These are phyloP conservation scores for Theonella swinhoei DNA, from an alignment of 37 sponge, comb jelly and placozoan species.

Conservation along the genomic window DNA sequence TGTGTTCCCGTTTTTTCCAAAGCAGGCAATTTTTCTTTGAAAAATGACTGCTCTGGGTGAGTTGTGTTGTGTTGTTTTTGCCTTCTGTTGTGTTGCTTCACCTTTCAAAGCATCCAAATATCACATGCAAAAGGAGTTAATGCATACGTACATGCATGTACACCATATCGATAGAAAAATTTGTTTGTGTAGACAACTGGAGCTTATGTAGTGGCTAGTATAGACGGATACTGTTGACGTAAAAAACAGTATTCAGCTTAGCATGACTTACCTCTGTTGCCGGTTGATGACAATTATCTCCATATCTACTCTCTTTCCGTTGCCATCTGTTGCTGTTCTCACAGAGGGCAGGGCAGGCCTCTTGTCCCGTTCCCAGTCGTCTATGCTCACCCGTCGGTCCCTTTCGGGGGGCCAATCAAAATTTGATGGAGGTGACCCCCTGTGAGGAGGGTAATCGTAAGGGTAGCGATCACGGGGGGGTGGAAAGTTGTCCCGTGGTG, in stretches of 20 bases:
- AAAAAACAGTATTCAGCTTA: not conserved
- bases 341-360: not conserved
- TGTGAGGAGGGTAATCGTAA: not conserved
- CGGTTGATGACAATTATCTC: conserved; percentile 71
- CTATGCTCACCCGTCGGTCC: not conserved
- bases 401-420: not conserved
- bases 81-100: too few species aligned
- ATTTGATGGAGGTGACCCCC: not conserved
- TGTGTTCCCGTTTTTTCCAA: too few species aligned
- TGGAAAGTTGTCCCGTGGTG: conserved; percentile 1
- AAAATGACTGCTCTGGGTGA: too few species aligned
- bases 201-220: too few species aligned
- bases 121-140: too few species aligned
- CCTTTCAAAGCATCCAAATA: too few species aligned
- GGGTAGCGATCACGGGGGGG: conserved; percentile 5
- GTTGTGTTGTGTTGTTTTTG: too few species aligned
- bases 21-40: too few species aligned
- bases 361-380: not conserved
- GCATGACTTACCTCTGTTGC: conserved; percentile 71
- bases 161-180: too few species aligned
- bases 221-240: too few species aligned
- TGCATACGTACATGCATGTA: too few species aligned
- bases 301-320: conserved; percentile 34
- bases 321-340: not conserved
- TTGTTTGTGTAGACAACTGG: too few species aligned